Evolutionary conservation across 2,888 invertebrate genomes (phyloP).

Genomic region (Drosophila paramelanica): DNA sequence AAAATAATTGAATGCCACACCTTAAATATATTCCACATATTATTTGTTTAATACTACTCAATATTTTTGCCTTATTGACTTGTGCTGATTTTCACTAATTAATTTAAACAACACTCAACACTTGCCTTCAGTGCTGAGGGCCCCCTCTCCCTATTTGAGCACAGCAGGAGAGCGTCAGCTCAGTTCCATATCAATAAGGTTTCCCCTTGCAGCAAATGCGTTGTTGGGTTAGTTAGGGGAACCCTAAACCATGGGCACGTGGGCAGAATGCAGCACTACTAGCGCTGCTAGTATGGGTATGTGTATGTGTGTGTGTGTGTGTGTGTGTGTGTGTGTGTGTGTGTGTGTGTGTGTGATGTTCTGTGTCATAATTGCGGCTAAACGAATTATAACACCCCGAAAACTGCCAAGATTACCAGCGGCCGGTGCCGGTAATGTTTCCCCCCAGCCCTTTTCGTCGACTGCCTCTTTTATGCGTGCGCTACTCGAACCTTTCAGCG

Average conservation of each 20-base stretch:
- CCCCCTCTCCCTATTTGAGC: slow-evolving; percentile 21
- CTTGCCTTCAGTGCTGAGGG: slow-evolving; percentile 48
- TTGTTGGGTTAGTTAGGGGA: slow-evolving; percentile 43
- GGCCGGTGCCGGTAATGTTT: slow-evolving; percentile 1
- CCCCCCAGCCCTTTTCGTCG: slow-evolving; percentile 2
- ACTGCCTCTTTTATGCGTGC: slow-evolving; percentile 54
- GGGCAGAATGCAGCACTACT: slow-evolving; percentile 48
- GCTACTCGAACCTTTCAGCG: slow-evolving; percentile 64
- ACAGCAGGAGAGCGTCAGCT: slow-evolving; percentile 61
- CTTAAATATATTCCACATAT: no score
- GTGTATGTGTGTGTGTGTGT: slow-evolving; percentile 2
- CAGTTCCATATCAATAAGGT: slow-evolving; percentile 12
- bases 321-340: slow-evolving; percentile 25
- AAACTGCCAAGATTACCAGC: slow-evolving; percentile 46
- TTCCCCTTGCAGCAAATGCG: slow-evolving; percentile 33
- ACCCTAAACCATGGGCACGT: slow-evolving; percentile 55
- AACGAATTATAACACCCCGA: slow-evolving; percentile 81
- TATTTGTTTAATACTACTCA: background rate
- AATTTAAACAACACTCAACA: slow-evolving; percentile 31
- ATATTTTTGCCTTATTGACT: slow-evolving; percentile 10
- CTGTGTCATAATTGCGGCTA: slow-evolving; percentile 82
- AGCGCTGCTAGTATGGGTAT: slow-evolving; percentile 22
- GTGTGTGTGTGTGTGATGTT: slow-evolving; percentile 43
- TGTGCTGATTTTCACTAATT: slow-evolving; percentile 16
- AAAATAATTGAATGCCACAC: no score